Evolutionary conservation across 2,113 vertebrate genomes (phyloP), one percentile per base, ranked within the genome.

Genomic region (Chloroceryle aenea): DNA sequence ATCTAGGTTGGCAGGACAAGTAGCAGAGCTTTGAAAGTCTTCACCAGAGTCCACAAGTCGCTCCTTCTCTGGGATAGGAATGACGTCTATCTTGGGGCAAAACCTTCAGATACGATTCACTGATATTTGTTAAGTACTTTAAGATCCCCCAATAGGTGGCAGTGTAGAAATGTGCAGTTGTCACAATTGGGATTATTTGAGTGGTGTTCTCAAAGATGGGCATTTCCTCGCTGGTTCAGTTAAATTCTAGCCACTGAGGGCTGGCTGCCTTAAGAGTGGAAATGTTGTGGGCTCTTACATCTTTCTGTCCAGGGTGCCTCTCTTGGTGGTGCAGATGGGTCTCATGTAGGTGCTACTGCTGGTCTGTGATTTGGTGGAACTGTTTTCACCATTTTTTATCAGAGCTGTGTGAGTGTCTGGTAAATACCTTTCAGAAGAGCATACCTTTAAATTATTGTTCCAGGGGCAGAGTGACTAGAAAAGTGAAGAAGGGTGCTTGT

Each of bases 121-220:
- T 38, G 13, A 9, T 42, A 62, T 47, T 81, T 67, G 40, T 25
- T 13, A 64, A 87, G 53, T 29, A 55, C 72, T 67, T 63, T 63
- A 43, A 43, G 72, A 67, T 81, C 53, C 73, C 55, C 88, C 96
- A 42, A 92, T 79, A 96, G 93, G 84, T 96, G 96, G 88, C 96
- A 92, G 83, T 78, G 58, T 91, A 86, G 93, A 97, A 94, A 58
- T 94, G 80, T 13, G 12, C 74, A 30, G 61, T 82, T 61, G 68
- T 58, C 13, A 6, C 76, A 63, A 8, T 81, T 64, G 30, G 23
- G 47, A 6, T 14, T 81, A 64, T 83, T 87, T 47, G 63, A n/a
- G 20, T 2, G 0, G 89, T 50, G 15, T 64, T 66, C 53, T 55
- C 73, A 7, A 80, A 67, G 68, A 40, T 40, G 72, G n/a, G 12